A percentile compares a stretch with the other conserved stretches of the same genome.
Evolutionary conservation across 2,113 vertebrate genomes (phyloP).

Genomic region (Speoplatyrhinus poulsoni): DNA sequence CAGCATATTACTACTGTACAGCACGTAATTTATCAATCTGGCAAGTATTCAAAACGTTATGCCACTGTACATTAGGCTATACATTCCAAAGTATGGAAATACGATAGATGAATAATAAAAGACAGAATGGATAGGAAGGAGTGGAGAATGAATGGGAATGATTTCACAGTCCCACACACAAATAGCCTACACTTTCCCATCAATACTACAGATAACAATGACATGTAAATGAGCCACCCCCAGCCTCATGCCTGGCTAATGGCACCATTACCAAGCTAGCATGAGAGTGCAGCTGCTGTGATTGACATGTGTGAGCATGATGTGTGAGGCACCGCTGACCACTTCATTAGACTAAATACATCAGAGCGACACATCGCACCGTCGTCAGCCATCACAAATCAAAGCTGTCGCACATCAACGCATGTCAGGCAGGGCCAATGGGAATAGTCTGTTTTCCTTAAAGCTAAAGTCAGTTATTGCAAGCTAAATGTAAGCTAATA

Average conservation of each 20-base stretch:
- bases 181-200: constrained; percentile 2
- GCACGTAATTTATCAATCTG: too few species aligned
- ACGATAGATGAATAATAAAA: neutral
- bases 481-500: too few species aligned
- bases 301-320: constrained; percentile 13
- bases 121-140: neutral
- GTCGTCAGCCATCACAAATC: constrained; percentile 31
- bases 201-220: constrained; percentile 9
- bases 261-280: constrained; percentile 1
- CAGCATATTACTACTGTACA: too few species aligned
- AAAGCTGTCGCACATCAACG: constrained; percentile 22
- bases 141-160: neutral
- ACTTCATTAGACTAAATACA: constrained; percentile 52
- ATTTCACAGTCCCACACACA: neutral
- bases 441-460: constrained; percentile 13
- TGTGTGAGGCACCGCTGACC: constrained; percentile 17
- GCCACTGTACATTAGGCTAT: too few species aligned
- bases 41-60: too few species aligned
- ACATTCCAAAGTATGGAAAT: too few species aligned
- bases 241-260: constrained; percentile 9
- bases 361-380: constrained; percentile 36
- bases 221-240: neutral
- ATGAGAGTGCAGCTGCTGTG: neutral
- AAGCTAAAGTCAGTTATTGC: too few species aligned
- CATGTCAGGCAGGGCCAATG: constrained; percentile 30